Percentiles rank a stretch among this genome's conserved stretches.
These are phyloP conservation scores for Hemithea aestivaria DNA, from an alignment of 2,888 invertebrate species.

Conservation along the genomic window DNA sequence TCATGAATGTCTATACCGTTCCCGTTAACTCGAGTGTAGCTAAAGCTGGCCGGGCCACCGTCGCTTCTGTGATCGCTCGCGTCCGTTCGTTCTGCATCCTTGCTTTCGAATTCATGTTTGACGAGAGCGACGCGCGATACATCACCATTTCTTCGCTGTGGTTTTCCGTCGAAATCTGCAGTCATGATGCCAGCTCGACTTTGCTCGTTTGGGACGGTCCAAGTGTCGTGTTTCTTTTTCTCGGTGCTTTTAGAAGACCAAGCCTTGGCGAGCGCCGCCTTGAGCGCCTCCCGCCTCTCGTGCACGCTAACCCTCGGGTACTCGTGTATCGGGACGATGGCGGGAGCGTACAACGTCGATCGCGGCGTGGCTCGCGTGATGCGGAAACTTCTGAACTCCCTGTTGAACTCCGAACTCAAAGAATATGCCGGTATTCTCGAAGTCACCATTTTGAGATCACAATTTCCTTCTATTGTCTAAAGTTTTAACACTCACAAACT, in stretches of 20 bases:
- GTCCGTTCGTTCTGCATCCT: constrained; percentile 58
- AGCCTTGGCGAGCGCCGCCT: constrained; percentile 73
- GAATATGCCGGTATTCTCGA: constrained; percentile 82
- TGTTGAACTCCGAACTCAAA: constrained; percentile 81
- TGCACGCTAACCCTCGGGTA: constrained; percentile 80
- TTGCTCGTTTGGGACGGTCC: constrained; percentile 64
- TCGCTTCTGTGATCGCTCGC: constrained; percentile 52
- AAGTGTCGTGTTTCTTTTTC: constrained; percentile 69
- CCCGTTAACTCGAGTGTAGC: constrained; percentile 59
- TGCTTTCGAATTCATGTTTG: constrained; percentile 70
- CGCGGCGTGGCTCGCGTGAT: constrained; percentile 74
- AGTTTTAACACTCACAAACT: constrained; percentile 48
- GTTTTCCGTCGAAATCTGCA: constrained; percentile 57
- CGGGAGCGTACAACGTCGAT: constrained; percentile 72
- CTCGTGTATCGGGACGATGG: constrained; percentile 80
- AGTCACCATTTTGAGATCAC: constrained; percentile 81
- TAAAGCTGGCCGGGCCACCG: constrained; percentile 56
- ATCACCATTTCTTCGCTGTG: constrained; percentile 57
- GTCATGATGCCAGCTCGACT: constrained; percentile 57
- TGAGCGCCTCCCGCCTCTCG: constrained; percentile 72
- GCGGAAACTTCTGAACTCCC: constrained; percentile 80
- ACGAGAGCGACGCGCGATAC: constrained; percentile 63
- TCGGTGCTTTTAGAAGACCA: constrained; percentile 71
- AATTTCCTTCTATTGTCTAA: constrained; percentile 60
- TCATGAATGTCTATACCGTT: constrained; percentile 71